phyloP scores from a whole-genome alignment of 2,888 invertebrate species.

The Apodemia mormo region DNA sequence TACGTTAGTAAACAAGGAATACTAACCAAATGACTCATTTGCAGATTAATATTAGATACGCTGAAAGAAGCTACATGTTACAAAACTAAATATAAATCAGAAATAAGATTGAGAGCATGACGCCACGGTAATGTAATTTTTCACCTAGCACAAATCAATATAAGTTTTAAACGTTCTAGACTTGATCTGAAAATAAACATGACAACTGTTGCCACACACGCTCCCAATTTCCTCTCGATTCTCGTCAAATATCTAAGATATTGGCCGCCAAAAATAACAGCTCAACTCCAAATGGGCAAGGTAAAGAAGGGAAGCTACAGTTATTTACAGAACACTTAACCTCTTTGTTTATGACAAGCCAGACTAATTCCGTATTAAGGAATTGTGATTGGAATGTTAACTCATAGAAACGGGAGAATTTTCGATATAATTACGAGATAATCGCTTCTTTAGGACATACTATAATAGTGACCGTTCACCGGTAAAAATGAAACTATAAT shows the following conservation, averaged over 20 bases:
- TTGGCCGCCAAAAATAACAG: constrained; percentile 48
- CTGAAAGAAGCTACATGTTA: constrained; percentile 15
- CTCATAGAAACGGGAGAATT: constrained; percentile 27
- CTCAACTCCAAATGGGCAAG: constrained; percentile 38
- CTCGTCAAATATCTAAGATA: constrained; percentile 43
- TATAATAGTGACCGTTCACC: no score
- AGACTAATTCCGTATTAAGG: constrained; percentile 55
- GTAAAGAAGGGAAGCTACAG: constrained; percentile 49
- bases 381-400: constrained; percentile 39
- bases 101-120: constrained; percentile 1
- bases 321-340: constrained; percentile 63
- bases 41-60: constrained; percentile 3
- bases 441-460: neutral
- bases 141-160: constrained; percentile 22
- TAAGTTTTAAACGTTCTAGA: constrained; percentile 25
- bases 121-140: constrained; percentile 15
- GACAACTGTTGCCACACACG: constrained; percentile 34
- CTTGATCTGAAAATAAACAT: constrained; percentile 38
- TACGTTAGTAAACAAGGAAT: constrained; percentile 15
- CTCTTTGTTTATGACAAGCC: constrained; percentile 60
- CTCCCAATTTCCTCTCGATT: constrained; percentile 37
- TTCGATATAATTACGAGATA: constrained; percentile 2
- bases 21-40: constrained; percentile 15
- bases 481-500: no score
- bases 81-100: constrained; percentile 13